A percentile compares a stretch with the other conserved stretches of the same genome.
These are phyloP conservation scores for Propithecus perrieri DNA, from an alignment of 2,797 vertebrate genomes.

Conservation along the genomic window DNA sequence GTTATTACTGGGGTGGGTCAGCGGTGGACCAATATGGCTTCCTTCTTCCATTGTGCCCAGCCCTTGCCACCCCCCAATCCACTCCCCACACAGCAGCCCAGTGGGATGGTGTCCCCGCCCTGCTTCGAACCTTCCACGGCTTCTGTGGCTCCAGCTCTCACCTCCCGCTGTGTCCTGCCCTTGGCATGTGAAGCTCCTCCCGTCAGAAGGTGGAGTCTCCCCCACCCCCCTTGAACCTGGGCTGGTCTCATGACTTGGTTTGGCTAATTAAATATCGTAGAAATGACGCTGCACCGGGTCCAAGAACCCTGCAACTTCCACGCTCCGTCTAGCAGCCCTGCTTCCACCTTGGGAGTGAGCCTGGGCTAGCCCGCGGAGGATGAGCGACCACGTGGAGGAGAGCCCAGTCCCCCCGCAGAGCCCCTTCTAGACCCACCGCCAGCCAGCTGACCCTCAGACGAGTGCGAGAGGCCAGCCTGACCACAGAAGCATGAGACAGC, in stretches of 20 bases:
- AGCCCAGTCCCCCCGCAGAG: neutral
- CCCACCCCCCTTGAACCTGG: neutral
- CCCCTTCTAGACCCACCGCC: fast-evolving
- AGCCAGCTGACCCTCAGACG: neutral
- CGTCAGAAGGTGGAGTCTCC: neutral
- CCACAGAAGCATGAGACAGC: neutral
- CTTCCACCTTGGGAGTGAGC: neutral
- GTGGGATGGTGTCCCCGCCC: neutral
- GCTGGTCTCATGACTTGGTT: neutral
- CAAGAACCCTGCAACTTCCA: fast-evolving
- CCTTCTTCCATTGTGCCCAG: neutral
- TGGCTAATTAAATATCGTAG: neutral
- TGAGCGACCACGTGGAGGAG: fast-evolving
- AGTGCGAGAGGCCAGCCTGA: neutral
- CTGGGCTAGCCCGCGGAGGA: neutral
- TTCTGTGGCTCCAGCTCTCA: neutral
- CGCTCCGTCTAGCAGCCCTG: neutral
- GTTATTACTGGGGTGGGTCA: fast-evolving
- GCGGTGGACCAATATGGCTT: neutral
- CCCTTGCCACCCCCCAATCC: neutral
- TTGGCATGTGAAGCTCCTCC: neutral
- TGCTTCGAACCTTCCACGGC: neutral
- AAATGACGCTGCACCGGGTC: neutral
- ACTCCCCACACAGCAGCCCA: neutral
- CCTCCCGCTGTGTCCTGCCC: neutral